Evolutionary conservation across 2,797 vertebrate genomes (phyloP), one percentile per base, ranked within the genome.

Genomic region (Scomberomorus guttatus): DNA sequence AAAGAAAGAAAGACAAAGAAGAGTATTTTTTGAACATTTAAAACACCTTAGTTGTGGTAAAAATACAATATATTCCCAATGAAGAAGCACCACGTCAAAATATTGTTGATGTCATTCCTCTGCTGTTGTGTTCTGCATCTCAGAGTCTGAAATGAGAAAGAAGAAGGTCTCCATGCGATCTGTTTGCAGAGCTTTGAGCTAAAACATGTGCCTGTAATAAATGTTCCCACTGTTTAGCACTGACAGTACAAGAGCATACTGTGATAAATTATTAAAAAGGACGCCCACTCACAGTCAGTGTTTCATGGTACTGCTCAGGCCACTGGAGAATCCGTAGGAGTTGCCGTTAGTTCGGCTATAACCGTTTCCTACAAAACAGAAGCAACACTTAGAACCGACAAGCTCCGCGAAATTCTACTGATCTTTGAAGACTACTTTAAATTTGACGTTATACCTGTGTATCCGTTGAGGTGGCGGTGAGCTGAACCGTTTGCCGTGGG

Each of bases 21-120:
- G 29, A 32, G 29, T n/a, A n/a, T 50, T 57, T 67, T 73, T 46
- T 46, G 84, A 93, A 94, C 92, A 92, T 93, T 95, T 92, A 95
- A 96, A 95, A 96, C 92, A 95, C 94, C 92, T 92, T 90, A 91
- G 83, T 94, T 90, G 94, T 95, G 96, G 95, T 97, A 97, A 97
- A 97, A 97, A 96, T 96, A 96, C 96, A 96, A 93, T 95, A 94
- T 95, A 94, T 93, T 94, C 75, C 90, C 81, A 89, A 85, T 87
- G 93, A 96, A 95, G 96, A 94, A 99, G 98, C 98, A 99, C 97
- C 97, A 96, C 93, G 90, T 94, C 94, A 91, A 94, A 92, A 91
- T 68, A 54, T 78, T 59, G 48, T 65, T 46, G 74, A 93, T 87
- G 85, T 92, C 89, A 93, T 94, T 96, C 93, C 84, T 94, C 93